These are phyloP conservation scores for Hedya salicella DNA, from an alignment of 2,888 invertebrate genomes.

Conservation along the genomic window DNA sequence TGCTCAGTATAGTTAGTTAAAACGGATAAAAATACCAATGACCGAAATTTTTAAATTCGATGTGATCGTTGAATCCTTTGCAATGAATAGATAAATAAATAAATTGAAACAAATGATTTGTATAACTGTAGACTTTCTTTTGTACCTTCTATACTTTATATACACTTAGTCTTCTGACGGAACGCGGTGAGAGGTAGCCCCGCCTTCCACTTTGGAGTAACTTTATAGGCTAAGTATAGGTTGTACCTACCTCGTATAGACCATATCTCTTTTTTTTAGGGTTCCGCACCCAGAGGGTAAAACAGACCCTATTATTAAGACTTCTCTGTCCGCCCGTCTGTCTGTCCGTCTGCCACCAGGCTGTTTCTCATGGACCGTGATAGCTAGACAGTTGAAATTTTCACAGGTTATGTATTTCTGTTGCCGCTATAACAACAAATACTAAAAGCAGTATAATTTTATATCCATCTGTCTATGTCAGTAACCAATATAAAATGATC, in stretches of 20 bases:
- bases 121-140: slow-evolving; percentile 17
- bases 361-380: too few relatives aligned
- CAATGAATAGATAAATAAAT: slow-evolving; percentile 33
- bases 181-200: slow-evolving; percentile 20
- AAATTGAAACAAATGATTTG: slow-evolving; percentile 27
- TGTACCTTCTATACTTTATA: slow-evolving; percentile 9
- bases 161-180: neutral
- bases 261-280: slow-evolving; percentile 25
- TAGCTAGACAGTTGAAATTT: too few relatives aligned
- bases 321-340: too few relatives aligned
- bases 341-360: too few relatives aligned
- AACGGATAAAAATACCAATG: slow-evolving; percentile 42
- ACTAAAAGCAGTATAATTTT: too few relatives aligned
- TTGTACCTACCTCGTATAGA: slow-evolving; percentile 29
- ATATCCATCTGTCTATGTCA: too few relatives aligned
- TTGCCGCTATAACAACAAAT: too few relatives aligned
- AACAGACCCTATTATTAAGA: too few relatives aligned
- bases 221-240: slow-evolving; percentile 19
- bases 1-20: slow-evolving; percentile 57
- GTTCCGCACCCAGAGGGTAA: too few relatives aligned
- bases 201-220: slow-evolving; percentile 27
- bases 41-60: slow-evolving; percentile 35
- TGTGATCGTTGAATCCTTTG: slow-evolving; percentile 32
- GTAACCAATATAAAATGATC: too few relatives aligned
- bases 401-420: too few relatives aligned